phyloP scores from a whole-genome alignment of 30 jellyfish, hydroid and myxozoan species.

The Clytia hemisphaerica region DNA sequence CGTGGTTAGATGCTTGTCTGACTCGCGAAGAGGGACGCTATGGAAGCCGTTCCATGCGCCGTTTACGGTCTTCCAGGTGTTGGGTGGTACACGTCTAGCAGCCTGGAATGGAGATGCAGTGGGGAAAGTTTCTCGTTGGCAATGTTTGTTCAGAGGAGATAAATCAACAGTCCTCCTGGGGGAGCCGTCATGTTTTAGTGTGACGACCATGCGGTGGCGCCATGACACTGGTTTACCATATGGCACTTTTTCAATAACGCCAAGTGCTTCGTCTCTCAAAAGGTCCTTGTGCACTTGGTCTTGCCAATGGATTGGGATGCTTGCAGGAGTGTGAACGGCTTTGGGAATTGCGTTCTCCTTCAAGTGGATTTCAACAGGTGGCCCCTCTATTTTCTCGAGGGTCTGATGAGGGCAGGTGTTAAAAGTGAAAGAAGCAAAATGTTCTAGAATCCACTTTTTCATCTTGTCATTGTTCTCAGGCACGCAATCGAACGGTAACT shows the following conservation, averaged over 20 bases:
- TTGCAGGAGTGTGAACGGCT: neutral
- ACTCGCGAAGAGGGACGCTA: neutral
- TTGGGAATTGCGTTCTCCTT: neutral
- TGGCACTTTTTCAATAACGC: neutral
- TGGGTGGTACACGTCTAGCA: neutral
- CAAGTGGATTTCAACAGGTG: neutral
- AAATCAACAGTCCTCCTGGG: neutral
- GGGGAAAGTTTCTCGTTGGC: neutral
- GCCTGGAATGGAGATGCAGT: constrained; percentile 2
- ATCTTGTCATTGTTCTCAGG: neutral
- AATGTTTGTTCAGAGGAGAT: neutral
- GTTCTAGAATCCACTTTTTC: neutral
- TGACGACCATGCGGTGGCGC: neutral
- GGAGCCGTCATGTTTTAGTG: neutral
- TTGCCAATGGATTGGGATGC: neutral
- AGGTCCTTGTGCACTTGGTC: no score
- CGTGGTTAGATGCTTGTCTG: neutral
- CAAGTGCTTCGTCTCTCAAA: neutral
- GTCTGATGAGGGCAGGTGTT: constrained; percentile 21
- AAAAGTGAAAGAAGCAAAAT: neutral
- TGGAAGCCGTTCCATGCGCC: constrained; percentile 4
- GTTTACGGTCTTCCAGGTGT: neutral
- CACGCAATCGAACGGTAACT: neutral
- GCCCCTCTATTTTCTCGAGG: neutral
- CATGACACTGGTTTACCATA: neutral